Percentiles rank a stretch among this genome's conserved stretches.
Conservation (phyloP, 2,888 invertebrate genomes). For the Oscheius sp. region DNA sequence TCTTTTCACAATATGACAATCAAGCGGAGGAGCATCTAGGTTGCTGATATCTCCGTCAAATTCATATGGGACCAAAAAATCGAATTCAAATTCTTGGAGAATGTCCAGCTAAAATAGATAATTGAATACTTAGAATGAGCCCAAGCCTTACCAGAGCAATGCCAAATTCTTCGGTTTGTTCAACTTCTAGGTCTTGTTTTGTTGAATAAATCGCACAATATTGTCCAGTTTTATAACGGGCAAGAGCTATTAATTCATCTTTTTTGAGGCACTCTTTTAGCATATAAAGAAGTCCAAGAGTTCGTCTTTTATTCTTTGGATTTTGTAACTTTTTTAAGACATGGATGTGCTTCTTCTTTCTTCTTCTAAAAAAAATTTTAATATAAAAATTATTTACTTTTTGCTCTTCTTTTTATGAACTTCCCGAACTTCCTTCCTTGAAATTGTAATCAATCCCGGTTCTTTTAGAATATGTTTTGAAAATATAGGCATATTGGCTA, state of each 20-base stretch:
- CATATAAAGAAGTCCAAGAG: neutral
- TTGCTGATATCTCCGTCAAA: neutral
- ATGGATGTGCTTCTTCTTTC: neutral
- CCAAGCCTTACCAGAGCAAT: neutral
- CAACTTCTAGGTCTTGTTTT: neutral
- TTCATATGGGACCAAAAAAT: neutral
- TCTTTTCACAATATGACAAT: too few species aligned
- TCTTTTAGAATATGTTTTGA: neutral
- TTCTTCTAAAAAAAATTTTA: too few species aligned
- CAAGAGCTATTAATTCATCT: constrained; percentile 14
- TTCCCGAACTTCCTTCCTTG: neutral
- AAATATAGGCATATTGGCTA: constrained; percentile 1
- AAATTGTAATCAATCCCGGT: neutral
- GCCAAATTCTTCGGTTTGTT: neutral
- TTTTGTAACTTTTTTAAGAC: neutral
- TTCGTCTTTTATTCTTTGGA: neutral
- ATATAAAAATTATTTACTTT: neutral
- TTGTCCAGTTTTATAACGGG: constrained; percentile 1
- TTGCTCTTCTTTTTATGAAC: neutral
- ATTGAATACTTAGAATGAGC: neutral
- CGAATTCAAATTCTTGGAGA: neutral
- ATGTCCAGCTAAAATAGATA: neutral
- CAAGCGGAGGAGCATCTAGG: neutral
- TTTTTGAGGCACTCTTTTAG: neutral
- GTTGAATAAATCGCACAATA: constrained; percentile 9